Evolutionary conservation across 2,797 vertebrate species (phyloP).

Genomic region (Siniperca undulata): DNA sequence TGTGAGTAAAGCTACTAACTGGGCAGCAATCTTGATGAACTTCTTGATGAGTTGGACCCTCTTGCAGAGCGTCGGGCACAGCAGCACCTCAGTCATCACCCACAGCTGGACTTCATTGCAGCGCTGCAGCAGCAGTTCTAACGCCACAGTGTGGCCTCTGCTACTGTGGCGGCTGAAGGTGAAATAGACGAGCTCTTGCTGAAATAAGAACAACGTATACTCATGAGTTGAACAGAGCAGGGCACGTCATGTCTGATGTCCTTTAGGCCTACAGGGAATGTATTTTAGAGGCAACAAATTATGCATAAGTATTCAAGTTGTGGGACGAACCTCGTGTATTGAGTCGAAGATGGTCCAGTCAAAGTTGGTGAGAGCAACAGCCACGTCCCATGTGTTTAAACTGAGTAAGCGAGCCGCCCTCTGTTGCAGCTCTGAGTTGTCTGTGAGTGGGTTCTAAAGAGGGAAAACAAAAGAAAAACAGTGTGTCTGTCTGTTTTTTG

Average conservation of each 20-base stretch:
- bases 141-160: constrained; percentile 88
- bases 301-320: neutral
- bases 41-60: constrained; percentile 98
- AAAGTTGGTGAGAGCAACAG: constrained; percentile 93
- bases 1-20: constrained; percentile 87
- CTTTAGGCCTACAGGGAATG: neutral
- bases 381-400: constrained; percentile 97
- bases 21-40: constrained; percentile 98
- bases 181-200: constrained; percentile 99
- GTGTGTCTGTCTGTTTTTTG: no score
- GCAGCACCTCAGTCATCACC: constrained; percentile 96
- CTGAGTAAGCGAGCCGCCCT: constrained; percentile 91
- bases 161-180: constrained; percentile 92
- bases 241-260: neutral
- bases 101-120: constrained; percentile 97
- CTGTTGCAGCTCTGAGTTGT: constrained; percentile 92
- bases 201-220: constrained; percentile 52
- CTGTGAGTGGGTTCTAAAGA: constrained; percentile 89
- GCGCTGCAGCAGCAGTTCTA: constrained; percentile 94
- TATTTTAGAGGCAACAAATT: neutral
- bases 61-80: constrained; percentile 93
- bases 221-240: neutral
- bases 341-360: constrained; percentile 96
- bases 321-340: constrained; percentile 90
- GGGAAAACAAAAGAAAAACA: constrained; percentile 39